phyloP scores from a whole-genome alignment of 2,888 invertebrate species.

The Agrypnus murinus region DNA sequence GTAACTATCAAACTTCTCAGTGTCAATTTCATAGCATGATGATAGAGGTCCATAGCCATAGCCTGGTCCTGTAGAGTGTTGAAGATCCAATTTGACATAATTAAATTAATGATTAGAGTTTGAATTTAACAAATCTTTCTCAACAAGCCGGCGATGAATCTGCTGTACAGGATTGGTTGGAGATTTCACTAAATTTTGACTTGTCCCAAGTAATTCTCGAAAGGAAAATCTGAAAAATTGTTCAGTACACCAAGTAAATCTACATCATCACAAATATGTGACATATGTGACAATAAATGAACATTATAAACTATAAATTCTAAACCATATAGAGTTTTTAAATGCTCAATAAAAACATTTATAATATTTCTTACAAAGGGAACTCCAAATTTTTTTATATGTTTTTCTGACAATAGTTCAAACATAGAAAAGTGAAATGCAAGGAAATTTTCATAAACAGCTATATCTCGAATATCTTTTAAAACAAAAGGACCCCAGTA shows the following conservation, averaged over 20 bases:
- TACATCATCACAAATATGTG: conserved; percentile 36
- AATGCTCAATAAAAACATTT: conserved; percentile 32
- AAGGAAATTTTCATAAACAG: conserved; percentile 41
- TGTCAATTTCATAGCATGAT: no score
- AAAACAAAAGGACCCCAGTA: conserved; percentile 46
- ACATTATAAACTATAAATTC: conserved; percentile 34
- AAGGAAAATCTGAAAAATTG: conserved; percentile 32
- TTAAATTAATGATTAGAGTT: no score
- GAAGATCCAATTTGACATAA: no score
- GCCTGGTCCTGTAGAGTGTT: no score
- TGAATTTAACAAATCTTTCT: no score
- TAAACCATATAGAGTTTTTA: conserved; percentile 30
- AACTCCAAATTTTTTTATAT: conserved; percentile 27
- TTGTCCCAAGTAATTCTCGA: conserved; percentile 33
- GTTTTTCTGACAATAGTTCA: conserved; percentile 34
- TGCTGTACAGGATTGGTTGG: no score
- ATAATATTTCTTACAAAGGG: conserved; percentile 24
- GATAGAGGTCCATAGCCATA: no score
- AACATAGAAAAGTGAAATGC: conserved; percentile 39
- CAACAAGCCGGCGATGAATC: no score
- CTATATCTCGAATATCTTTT: conserved; percentile 40
- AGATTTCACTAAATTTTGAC: no score
- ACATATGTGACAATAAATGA: conserved; percentile 25
- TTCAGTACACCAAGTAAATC: conserved; percentile 21
- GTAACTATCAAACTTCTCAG: no score